Evolutionary conservation across 2,113 vertebrate genomes (phyloP), one percentile per base, ranked within the genome.

Genomic region (Gadus chalcogrammus): DNA sequence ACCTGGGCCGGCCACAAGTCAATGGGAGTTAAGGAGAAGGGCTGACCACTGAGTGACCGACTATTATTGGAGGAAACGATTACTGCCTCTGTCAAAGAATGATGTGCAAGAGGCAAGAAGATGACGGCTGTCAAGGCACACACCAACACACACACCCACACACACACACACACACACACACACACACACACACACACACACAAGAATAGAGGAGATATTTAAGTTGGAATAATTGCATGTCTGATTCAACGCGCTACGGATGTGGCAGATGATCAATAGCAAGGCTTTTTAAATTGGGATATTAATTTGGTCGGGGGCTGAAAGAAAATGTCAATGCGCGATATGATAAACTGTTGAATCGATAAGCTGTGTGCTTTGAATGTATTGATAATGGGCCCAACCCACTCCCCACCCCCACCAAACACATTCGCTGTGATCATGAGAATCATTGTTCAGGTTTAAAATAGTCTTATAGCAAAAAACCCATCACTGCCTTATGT

Each of bases 201-300:
- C n/a, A 17, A 16, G n/a, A 16, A 58, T 17, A 52, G 28, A 4
- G 13, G 24, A 11, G 4, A 28, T 53, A 38, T 64, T 70, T 28
- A 64, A 65, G 53, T 5, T 20, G 31, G 31, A 65, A 69, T 52
- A 38, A 55, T 70, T 42, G 65, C 52, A 56, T 52, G 31, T 9
- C 35, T 70, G 28, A 5, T 4, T 7, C 31, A 35, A 67, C 20
- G 24, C 20, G 67, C 61, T 27, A 56, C 17, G 15, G 13, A 65
- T 24, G 16, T 61, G 65, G 53, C 65, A 75, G 28, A 63, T 58
- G 74, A 74, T 75, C 67, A 72, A 77, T 69, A 65, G 4, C 28
- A 64, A 27, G 65, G 42, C 42, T 35, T 35, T 35, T 35, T 48
- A 48, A 48, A 48, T 13, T 1, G 9, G 58, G 53, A 3, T 65